Percentiles rank a stretch among this genome's conserved stretches.
phyloP scores from a whole-genome alignment of 2,797 vertebrate genomes.

The Strix occidentalis region DNA sequence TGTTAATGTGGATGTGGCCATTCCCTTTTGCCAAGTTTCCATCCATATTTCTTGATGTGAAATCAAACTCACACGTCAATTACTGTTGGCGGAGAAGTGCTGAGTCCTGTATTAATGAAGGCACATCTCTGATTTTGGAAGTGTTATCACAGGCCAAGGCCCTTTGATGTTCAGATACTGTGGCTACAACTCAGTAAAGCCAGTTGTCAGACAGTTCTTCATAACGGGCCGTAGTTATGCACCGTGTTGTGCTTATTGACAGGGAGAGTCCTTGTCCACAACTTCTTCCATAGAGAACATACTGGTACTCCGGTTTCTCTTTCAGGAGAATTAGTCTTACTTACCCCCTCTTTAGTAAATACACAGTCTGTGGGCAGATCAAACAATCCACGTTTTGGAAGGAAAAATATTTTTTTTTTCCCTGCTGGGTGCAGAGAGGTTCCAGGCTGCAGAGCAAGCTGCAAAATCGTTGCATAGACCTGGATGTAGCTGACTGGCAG shows the following conservation, averaged over 20 bases:
- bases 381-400: neutral
- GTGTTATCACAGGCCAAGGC: neutral
- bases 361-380: neutral
- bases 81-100: neutral
- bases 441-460: neutral
- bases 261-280: neutral
- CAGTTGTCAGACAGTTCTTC: fast-evolving
- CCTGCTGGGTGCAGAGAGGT: too few species aligned
- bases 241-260: fast-evolving
- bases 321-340: neutral
- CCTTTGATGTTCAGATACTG: neutral
- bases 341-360: neutral
- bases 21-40: neutral
- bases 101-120: neutral
- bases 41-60: neutral
- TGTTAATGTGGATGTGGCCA: too few species aligned
- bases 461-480: fast-evolving
- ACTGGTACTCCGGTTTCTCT: neutral
- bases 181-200: fast-evolving
- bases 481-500: too few species aligned
- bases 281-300: neutral
- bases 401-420: too few species aligned
- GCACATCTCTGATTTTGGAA: neutral
- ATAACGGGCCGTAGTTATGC: fast-evolving
- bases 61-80: fast-evolving